Base-by-base conservation (phyloP, 1,140 invertebrate species). In the Drosophila punjabiensis region DNA sequence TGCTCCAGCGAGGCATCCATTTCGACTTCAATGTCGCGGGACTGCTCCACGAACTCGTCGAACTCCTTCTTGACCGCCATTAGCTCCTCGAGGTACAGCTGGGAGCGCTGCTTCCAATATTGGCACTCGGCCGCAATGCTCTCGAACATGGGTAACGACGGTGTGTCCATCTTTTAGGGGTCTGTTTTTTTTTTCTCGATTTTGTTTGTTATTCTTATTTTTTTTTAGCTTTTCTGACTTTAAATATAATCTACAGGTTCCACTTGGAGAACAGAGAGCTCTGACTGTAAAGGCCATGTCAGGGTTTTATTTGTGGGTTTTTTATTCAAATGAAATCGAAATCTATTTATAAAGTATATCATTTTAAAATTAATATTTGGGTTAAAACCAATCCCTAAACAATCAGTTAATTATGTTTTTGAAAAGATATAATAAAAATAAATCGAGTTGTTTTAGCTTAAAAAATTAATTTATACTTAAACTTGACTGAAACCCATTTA, bases 21-120 rank as follows among this genome's bases (percentile, higher is more conserved):
- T 95, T 99, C 98, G 73, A 96, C 96, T 93, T 99, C 98, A 73
- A 99, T 94, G 93, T 98, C 96, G 79, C 97, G 95, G 18, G 98
- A 99, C 92, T 97, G 97, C 88, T 97, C 96, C 91, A 98, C 96
- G 91, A 97, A 98, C 85, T 99, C 98, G 88, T 98, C 97, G 55
- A 97, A 95, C 94, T 98, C 96, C 88, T 95, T 95, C 92, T 97
- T 96, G n/a, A 96, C 94, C 76, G 96, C 96, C 32, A 92, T 93
- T 89, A 92, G 94, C 94, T 94, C 94, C 92, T 94, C 92, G 55
- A 93, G 85, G 60, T 94, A 93, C 63, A 93, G 94, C 53, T 94
- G 93, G 16, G 95, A 95, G 52, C 95, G 92, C 76, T 95, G 94
- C 93, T 95, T 96, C 95, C 95, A 96, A 82, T 95, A 96, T 60